Evolutionary conservation across 2,113 vertebrate genomes (phyloP), one percentile per base, ranked within the genome.

Genomic region (Tapirus terrestris): DNA sequence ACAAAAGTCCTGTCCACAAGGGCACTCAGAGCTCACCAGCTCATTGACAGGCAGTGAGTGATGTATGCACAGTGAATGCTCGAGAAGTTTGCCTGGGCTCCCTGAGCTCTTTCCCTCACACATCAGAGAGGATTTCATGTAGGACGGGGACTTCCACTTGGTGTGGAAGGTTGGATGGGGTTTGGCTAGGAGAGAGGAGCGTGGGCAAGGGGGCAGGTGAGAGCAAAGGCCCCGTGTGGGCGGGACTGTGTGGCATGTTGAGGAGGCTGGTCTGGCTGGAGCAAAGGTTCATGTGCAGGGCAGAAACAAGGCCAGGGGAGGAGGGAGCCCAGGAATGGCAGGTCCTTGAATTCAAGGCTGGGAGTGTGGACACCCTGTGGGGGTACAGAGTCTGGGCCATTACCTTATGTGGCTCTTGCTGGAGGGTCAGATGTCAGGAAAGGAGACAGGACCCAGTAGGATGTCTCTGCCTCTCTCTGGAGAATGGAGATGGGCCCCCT

Each of bases 51-150:
- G 51, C 39, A 16, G 51, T 5, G 29, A 23, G n/a, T 2, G 10
- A 20, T 1, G 5, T 16, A 23, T 11, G 5, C 2, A 5, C 16
- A 5, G 27, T 0, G 20, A 43, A 29, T 6, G 2, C 75, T 7
- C 17, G 33, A 39, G 29, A 80, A 13, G 20, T 48, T 39, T 36
- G 27, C 70, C 56, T 36, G 31, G 83, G 65, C 84, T 51, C 67
- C 2, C 58, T 23, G 61, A 90, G 43, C 70, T 63, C 82, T 51
- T 80, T 36, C 17, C n/a, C n/a, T 56, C 2, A 0, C 13, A 25
- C 2, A 0, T 51, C 63, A 31, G 61, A 72, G 67, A 77, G 60
- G 27, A 23, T 1, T 81, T 53, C 18, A 0, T 45, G 63, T 16
- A 33, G 65, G 70, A 60, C 12, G 45, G 48, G 27, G 21, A 48